Conservation (phyloP, 2,888 invertebrate species). For the Neoaliturus tenellus region DNA sequence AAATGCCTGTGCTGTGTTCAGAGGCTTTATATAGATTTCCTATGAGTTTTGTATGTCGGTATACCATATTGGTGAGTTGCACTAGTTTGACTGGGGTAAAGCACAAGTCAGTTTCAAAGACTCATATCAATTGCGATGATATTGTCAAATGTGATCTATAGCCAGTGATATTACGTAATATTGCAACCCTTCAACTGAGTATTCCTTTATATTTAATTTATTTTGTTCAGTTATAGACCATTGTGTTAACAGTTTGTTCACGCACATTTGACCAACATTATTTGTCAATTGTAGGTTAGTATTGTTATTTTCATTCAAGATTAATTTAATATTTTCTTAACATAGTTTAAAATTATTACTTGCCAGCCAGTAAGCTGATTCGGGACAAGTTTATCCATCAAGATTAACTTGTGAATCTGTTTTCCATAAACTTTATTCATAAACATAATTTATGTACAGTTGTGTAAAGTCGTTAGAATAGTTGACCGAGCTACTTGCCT, state of each 20-base stretch:
- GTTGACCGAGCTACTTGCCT: background rate
- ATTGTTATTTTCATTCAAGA: background rate
- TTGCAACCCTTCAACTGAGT: background rate
- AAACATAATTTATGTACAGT: background rate
- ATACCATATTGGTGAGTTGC: background rate
- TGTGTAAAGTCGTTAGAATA: background rate
- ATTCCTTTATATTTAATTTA: background rate
- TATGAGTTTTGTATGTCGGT: conserved; percentile 8
- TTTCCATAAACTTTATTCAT: background rate
- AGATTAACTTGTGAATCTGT: background rate
- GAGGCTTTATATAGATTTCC: conserved; percentile 26
- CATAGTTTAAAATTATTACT: background rate
- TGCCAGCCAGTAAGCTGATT: background rate
- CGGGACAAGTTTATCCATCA: background rate
- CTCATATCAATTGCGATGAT: background rate
- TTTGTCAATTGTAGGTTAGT: background rate
- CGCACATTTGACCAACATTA: conserved; percentile 17
- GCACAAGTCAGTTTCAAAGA: background rate
- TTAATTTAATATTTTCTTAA: background rate
- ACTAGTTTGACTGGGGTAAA: background rate
- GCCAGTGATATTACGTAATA: background rate
- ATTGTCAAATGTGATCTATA: background rate
- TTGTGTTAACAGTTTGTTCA: background rate
- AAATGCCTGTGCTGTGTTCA: conserved; percentile 33
- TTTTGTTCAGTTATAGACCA: background rate